These are phyloP conservation scores for Clarias pachynema DNA, from an alignment of 2,797 vertebrate genomes.

Conservation along the genomic window DNA sequence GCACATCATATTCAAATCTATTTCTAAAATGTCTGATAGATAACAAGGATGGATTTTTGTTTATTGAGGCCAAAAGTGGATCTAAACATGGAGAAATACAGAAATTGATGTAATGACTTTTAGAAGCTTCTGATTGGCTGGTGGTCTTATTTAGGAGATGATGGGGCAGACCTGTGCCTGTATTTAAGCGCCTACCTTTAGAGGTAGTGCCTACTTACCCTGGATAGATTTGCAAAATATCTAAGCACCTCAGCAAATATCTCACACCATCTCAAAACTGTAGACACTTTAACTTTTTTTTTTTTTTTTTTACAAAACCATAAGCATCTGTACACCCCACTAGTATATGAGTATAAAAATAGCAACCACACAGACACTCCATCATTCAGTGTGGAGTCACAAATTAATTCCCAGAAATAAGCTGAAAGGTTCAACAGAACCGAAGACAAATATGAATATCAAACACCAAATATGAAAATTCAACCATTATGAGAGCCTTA, in stretches of 20 bases:
- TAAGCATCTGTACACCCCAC: not conserved
- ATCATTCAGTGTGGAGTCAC: not conserved
- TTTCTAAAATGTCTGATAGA: not conserved
- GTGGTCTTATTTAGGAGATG: not conserved
- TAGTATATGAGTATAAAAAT: not conserved
- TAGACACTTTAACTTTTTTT: no score
- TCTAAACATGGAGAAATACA: not conserved
- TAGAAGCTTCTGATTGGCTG: not conserved
- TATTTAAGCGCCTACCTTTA: not conserved
- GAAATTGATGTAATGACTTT: not conserved
- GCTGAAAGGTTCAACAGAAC: not conserved
- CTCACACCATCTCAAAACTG: not conserved
- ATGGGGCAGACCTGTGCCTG: not conserved
- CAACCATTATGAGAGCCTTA: not conserved
- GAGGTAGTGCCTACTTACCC: not conserved
- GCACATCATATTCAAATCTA: not conserved
- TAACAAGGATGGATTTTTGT: not conserved
- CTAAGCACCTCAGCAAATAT: not conserved
- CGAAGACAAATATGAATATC: not conserved
- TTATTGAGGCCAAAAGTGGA: not conserved
- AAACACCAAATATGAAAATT: not conserved
- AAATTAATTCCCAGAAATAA: not conserved
- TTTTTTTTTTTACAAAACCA: not conserved
- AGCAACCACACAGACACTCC: not conserved
- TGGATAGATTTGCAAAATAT: not conserved